These are phyloP conservation scores for Amblyopsis hoosieri DNA, from an alignment of 2,797 vertebrate genomes.

Conservation along the genomic window DNA sequence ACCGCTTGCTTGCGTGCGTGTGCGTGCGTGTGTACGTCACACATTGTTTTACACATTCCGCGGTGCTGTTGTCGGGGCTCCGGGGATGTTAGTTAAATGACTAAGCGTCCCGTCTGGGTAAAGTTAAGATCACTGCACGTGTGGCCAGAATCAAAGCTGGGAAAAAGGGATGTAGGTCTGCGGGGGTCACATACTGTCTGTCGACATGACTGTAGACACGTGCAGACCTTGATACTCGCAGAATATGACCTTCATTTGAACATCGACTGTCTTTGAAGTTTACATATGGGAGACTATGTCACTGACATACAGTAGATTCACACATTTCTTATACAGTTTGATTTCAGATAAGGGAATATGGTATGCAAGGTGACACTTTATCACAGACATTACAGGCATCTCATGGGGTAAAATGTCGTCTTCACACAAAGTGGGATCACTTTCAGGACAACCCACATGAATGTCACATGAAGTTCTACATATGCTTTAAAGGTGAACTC, in stretches of 20 bases:
- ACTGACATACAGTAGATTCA: no score
- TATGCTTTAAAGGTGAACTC: constrained; percentile 25
- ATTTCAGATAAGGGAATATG: no score
- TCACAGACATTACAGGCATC: no score
- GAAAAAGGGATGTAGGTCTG: neutral
- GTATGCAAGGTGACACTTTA: no score
- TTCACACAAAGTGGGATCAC: no score
- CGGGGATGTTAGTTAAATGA: constrained; percentile 30
- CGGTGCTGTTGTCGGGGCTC: constrained; percentile 21
- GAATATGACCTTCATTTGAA: constrained; percentile 63
- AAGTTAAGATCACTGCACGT: constrained; percentile 27
- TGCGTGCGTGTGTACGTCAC: constrained; percentile 31
- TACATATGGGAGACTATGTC: constrained; percentile 4
- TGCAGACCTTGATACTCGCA: constrained; percentile 45
- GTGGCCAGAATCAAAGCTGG: constrained; percentile 35
- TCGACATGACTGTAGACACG: constrained; percentile 33
- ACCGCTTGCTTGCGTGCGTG: neutral
- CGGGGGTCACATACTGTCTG: constrained; percentile 5
- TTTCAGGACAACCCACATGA: no score
- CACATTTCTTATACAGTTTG: no score
- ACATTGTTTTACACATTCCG: constrained; percentile 43
- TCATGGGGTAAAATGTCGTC: no score
- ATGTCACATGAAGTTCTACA: constrained; percentile 32
- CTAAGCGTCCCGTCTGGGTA: constrained; percentile 41
- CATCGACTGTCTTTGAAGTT: constrained; percentile 50